Evolutionary conservation across 2,888 invertebrate species (phyloP).

Genomic region (Caenorhabditis zanzibari): DNA sequence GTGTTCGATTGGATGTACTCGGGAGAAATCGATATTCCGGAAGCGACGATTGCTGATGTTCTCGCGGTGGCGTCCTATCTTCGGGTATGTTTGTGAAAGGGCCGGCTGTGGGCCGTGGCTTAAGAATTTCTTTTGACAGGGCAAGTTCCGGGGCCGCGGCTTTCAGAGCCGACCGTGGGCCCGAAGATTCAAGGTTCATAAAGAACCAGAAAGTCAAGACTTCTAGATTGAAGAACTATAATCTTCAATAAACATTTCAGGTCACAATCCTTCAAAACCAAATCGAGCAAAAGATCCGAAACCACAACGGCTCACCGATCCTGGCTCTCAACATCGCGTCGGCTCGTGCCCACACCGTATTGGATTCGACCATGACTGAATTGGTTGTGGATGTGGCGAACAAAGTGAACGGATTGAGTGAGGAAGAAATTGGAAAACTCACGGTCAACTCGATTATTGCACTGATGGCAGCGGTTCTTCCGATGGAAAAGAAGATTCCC

Average conservation of each 20-base stretch:
- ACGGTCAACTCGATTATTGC: constrained; percentile 40
- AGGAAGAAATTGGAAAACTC: constrained; percentile 8
- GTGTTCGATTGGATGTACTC: constrained; percentile 66
- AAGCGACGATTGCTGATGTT: constrained; percentile 5
- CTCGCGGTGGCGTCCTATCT: constrained; percentile 38
- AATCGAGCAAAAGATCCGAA: constrained; percentile 33
- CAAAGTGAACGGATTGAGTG: background rate
- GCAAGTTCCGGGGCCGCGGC: too few species aligned
- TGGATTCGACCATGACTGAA: constrained; percentile 30
- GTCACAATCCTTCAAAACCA: constrained; percentile 35
- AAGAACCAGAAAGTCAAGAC: too few species aligned
- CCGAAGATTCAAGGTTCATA: too few species aligned
- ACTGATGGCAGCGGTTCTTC: constrained; percentile 39
- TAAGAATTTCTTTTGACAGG: too few species aligned
- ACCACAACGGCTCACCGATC: constrained; percentile 13
- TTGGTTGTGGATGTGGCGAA: constrained; percentile 8
- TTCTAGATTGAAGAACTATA: too few species aligned
- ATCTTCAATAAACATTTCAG: too few species aligned
- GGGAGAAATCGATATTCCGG: constrained; percentile 45
- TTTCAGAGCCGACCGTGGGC: too few species aligned
- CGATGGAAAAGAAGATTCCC: constrained; percentile 41
- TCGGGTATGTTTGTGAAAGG: too few species aligned
- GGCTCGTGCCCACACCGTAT: constrained; percentile 24
- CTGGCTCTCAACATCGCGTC: constrained; percentile 52
- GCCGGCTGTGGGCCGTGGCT: too few species aligned